A percentile compares a stretch with the other conserved stretches of the same genome.
Evolutionary conservation across 1,140 invertebrate species (phyloP).

Genomic region (Procambarus virginalis): DNA sequence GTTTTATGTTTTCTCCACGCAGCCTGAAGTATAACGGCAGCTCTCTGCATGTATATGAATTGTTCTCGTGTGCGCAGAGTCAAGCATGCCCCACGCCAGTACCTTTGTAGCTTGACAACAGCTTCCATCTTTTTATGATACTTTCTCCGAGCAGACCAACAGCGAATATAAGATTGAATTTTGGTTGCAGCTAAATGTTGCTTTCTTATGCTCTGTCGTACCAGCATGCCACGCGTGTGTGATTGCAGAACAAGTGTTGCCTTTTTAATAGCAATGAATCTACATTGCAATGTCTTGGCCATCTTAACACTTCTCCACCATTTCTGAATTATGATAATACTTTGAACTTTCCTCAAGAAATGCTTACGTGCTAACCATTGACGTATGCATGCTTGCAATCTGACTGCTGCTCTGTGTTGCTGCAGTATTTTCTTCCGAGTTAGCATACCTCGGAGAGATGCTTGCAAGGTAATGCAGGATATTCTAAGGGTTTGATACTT

Average conservation of each 20-base stretch:
- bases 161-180: constrained; percentile 18
- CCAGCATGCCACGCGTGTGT: background rate
- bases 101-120: constrained; percentile 49
- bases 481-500: background rate
- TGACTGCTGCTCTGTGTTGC: constrained; percentile 2
- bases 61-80: constrained; percentile 50
- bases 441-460: constrained; percentile 25
- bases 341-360: background rate
- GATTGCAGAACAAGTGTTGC: background rate
- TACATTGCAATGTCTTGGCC: background rate
- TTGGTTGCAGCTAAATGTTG: background rate
- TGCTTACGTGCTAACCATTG: constrained; percentile 4
- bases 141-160: constrained; percentile 18
- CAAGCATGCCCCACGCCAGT: constrained; percentile 61
- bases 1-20: constrained; percentile 51
- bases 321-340: background rate
- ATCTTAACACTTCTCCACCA: constrained; percentile 17
- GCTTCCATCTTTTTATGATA: constrained; percentile 36
- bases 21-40: constrained; percentile 60
- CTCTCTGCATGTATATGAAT: constrained; percentile 62
- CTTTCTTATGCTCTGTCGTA: background rate
- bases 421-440: background rate
- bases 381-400: constrained; percentile 12
- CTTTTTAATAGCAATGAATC: background rate
- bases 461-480: constrained; percentile 13